These are phyloP conservation scores for Pygmarrhopalites habei DNA, from an alignment of 1,140 invertebrate species.

Conservation along the genomic window DNA sequence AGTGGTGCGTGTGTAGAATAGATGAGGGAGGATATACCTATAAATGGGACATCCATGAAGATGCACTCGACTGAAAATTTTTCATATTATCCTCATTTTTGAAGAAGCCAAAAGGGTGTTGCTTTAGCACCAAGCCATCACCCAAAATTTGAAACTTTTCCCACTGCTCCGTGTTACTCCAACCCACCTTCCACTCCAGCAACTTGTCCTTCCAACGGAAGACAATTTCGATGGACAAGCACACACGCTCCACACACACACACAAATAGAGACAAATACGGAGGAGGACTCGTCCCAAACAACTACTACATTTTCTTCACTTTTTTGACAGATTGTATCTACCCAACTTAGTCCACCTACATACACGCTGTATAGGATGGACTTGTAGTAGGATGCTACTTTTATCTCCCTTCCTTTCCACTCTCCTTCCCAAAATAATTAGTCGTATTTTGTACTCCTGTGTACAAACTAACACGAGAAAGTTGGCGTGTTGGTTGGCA, in stretches of 20 bases:
- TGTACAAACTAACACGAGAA: no score
- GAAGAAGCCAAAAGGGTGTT: slow-evolving; percentile 29
- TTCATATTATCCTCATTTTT: not conserved
- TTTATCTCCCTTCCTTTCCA: not conserved
- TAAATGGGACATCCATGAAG: not conserved
- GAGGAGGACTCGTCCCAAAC: no score
- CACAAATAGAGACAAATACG: not conserved
- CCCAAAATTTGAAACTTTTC: slow-evolving; percentile 21
- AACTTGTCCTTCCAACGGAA: slow-evolving; percentile 4
- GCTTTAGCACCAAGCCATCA: slow-evolving; percentile 35
- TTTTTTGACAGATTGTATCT: no score
- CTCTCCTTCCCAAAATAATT: no score
- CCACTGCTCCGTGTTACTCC: not conserved
- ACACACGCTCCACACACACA: not conserved
- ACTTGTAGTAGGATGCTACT: not conserved
- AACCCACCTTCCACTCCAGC: slow-evolving; percentile 21
- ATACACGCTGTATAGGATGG: no score
- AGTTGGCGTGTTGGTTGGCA: no score
- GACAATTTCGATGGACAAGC: not conserved
- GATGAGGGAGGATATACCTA: not conserved
- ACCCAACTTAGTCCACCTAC: no score
- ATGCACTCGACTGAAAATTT: slow-evolving; percentile 9
- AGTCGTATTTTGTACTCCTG: no score
- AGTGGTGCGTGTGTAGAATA: not conserved
- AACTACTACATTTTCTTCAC: no score